Evolutionary conservation across 1,140 invertebrate species (phyloP), one percentile per base, ranked within the genome.

Genomic region (Tetraneura akinire): DNA sequence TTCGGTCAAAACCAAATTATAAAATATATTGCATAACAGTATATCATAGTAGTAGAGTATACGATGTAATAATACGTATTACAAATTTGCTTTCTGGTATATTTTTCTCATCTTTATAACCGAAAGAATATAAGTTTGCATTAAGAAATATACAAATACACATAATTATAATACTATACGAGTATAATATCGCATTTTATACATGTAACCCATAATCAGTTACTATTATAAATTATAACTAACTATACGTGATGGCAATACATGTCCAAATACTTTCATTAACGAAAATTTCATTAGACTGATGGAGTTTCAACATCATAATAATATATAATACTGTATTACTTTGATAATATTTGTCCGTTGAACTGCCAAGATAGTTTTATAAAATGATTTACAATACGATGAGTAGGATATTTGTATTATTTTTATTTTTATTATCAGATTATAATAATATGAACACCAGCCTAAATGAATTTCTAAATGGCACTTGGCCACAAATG

Each of bases 231-330:
- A n/a, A n/a, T n/a, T n/a, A n/a, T n/a, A n/a, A n/a, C n/a, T n/a
- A 37, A 37, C 32, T 37, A 37, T 37, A 37, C 32, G 32, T 37
- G 32, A 37, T 37, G 8, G 32, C 32, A 8, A 47, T 62, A 16
- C 26, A 62, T 62, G 32, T 62, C 29, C 9, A 23, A 32, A 14
- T 6, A 62, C 26, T 62, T 62, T 62, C 60, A 62, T 62, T 32
- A 62, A 32, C 60, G 16, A 62, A 62, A 62, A 62, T 16, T 62
- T 32, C 26, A 18, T 62, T 62, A 16, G 60, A 62, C 6, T 62
- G 14, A 23, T 62, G 16, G 14, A 32, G 29, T 26, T 60, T 60
- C 55, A 60, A 60, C 16, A 32, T 32, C 8, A 32, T n/a, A n/a
- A n/a, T n/a, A n/a, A n/a, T n/a, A n/a, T 3, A 32, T 32, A 62